Base-by-base conservation (phyloP, 2,888 invertebrate species). In the Sialis lutaria region DNA sequence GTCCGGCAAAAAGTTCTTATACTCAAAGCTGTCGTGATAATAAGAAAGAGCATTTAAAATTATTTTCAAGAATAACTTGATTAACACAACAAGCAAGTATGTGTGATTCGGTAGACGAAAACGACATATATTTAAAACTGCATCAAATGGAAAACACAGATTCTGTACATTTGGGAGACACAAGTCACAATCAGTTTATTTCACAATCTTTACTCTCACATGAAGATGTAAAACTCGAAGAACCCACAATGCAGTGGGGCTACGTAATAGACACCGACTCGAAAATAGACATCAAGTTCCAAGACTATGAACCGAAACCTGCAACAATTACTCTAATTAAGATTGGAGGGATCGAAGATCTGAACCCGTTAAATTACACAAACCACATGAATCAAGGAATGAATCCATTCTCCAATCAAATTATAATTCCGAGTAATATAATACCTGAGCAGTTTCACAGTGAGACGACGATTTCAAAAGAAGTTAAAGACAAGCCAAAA, bases 41-140 rank as follows among this genome's bases (percentile, higher is more conserved):
- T n/a, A 45, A 12, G 10, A 13, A 35, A 8, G 10, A 8, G 6
- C 10, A 35, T 22, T 12, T 35, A 45, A 35, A 37, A 10, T 37
- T 12, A 8, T 37, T 37, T 37, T 8, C n/a, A 37, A 10, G 12
- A 37, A 10, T 10, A 12, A 37, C 7, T 10, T 12, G 37, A 37
- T 10, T 37, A 7, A 37, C 10, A 12, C 22, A 22, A 22, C 22
- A 22, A 22, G 22, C 22, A 22, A 34, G 12, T 34, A 34, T 44
- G 35, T 30, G 33, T 43, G 43, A 31, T 13, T 30, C n/a, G 47
- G 59, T 60, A 59, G 57, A 56, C 53, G 56, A 51, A 50, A 51
- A 55, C 48, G 58, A 60, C 52, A 56, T 56, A 51, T 55, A 57
- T 51, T 53, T 61, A 48, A 60, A 59, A 49, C 55, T 63, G 39